Evolutionary conservation across 1,140 invertebrate species (phyloP), one percentile per base, ranked within the genome.

Genomic region (Ceratina calcarata): DNA sequence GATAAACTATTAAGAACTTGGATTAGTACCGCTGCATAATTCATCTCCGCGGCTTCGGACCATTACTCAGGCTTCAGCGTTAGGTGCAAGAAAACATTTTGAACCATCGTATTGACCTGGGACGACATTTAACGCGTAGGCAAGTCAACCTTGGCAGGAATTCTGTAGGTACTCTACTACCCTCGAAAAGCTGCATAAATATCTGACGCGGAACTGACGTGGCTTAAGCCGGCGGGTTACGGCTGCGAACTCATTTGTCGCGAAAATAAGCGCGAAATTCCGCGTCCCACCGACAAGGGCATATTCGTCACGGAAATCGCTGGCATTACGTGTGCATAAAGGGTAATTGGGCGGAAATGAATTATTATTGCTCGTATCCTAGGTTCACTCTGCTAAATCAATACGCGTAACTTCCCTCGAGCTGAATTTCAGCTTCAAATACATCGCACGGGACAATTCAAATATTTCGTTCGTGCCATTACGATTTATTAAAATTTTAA

Each of bases 181-280:
- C 37, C 37, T 73, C 18, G 13, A 65, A 65, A 65, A 6, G 49
- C 4, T 65, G 24, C 13, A 16, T 74, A 53, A 74, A 74, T 74
- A 74, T 55, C 65, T 74, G 24, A 74, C 58, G 12, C 22, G n/a
- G 18, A 24, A 65, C 60, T 65, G 15, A 22, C 37, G 18, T 27
- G 16, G 27, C 12, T 32, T 67, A 3, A 24, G 7, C 37, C 32
- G 32, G 27, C 8, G 32, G 45, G 57, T 22, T 16, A 10, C 37
- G 37, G 22, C n/a, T 51, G 32, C 4, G 45, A 60, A 18, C 55
- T 60, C 70, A 12, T 24, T 60, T 45, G 37, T 49, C 20, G 70
- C 37, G 55, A 72, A 72, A 61, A 72, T 72, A 16, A 60, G 20
- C 57, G 16, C 45, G 45, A 51, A 67, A 51, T 45, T 13, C 53